Conservation (phyloP, 2,888 invertebrate species). For the Ennomos fuscantarius region DNA sequence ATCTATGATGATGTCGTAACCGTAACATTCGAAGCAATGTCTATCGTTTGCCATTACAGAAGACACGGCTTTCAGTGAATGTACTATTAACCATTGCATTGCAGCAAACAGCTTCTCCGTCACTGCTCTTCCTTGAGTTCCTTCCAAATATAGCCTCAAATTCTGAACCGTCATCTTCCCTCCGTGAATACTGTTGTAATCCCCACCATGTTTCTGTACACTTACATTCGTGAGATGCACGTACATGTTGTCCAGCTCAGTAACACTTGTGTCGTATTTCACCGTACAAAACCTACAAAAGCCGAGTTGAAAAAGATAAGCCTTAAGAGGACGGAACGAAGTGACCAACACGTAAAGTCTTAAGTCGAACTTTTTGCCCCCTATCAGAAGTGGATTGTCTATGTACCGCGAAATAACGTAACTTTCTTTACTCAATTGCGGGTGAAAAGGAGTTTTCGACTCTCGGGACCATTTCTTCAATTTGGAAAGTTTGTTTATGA, state of each 20-base stretch:
- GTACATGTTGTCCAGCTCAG: slow-evolving; percentile 96
- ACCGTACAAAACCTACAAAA: slow-evolving; percentile 98
- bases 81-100: slow-evolving; percentile 95
- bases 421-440: slow-evolving; percentile 92
- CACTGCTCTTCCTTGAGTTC: slow-evolving; percentile 94
- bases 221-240: slow-evolving; percentile 98
- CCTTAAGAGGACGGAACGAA: slow-evolving; percentile 96
- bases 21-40: slow-evolving; percentile 97
- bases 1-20: slow-evolving; percentile 98
- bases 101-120: slow-evolving; percentile 95
- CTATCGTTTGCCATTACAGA: slow-evolving; percentile 97
- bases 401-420: slow-evolving; percentile 99
- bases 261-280: slow-evolving; percentile 95
- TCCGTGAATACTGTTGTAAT: slow-evolving; percentile 97
- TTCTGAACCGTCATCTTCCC: slow-evolving; percentile 98
- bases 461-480: slow-evolving; percentile 96
- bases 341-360: slow-evolving; percentile 96
- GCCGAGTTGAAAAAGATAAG: slow-evolving; percentile 95
- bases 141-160: slow-evolving; percentile 94
- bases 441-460: slow-evolving; percentile 93
- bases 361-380: slow-evolving; percentile 98
- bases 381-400: slow-evolving; percentile 96
- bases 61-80: slow-evolving; percentile 96
- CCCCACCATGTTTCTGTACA: slow-evolving; percentile 98
- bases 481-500: slow-evolving; percentile 97